Evolutionary conservation across 2,888 invertebrate genomes (phyloP).

Genomic region (Pseudeuparius sepicola): DNA sequence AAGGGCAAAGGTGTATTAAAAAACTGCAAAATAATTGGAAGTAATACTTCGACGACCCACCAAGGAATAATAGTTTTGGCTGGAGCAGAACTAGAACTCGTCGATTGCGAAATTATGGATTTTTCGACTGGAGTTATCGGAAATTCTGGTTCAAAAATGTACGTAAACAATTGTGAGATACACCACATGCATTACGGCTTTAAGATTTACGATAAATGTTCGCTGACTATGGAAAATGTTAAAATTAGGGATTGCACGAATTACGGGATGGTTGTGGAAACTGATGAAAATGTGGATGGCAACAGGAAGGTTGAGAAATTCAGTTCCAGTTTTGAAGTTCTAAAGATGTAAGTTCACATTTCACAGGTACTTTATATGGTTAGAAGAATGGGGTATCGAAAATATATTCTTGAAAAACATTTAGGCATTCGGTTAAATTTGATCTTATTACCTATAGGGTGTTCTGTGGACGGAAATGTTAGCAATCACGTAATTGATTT

Average conservation of each 20-base stretch:
- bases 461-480: too few species aligned
- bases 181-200: slow-evolving; percentile 33
- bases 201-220: slow-evolving; percentile 40
- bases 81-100: slow-evolving; percentile 38
- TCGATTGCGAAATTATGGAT: slow-evolving; percentile 41
- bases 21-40: slow-evolving; percentile 44
- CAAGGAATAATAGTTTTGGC: slow-evolving; percentile 45
- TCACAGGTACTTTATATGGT: too few species aligned
- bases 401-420: too few species aligned
- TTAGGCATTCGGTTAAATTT: too few species aligned
- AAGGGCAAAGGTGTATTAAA: slow-evolving; percentile 40
- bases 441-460: too few species aligned
- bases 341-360: slow-evolving; percentile 35
- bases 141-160: slow-evolving; percentile 37
- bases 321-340: slow-evolving; percentile 30
- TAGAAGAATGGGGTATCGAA: too few species aligned
- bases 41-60: slow-evolving; percentile 41
- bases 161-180: slow-evolving; percentile 33
- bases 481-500: too few species aligned
- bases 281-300: slow-evolving; percentile 31
- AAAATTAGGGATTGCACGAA: slow-evolving; percentile 39
- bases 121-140: slow-evolving; percentile 45
- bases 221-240: slow-evolving; percentile 33
- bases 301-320: slow-evolving; percentile 25
- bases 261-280: slow-evolving; percentile 44